Base-by-base conservation (phyloP, 2,113 vertebrate species). In the Cyprinus carpio region DNA sequence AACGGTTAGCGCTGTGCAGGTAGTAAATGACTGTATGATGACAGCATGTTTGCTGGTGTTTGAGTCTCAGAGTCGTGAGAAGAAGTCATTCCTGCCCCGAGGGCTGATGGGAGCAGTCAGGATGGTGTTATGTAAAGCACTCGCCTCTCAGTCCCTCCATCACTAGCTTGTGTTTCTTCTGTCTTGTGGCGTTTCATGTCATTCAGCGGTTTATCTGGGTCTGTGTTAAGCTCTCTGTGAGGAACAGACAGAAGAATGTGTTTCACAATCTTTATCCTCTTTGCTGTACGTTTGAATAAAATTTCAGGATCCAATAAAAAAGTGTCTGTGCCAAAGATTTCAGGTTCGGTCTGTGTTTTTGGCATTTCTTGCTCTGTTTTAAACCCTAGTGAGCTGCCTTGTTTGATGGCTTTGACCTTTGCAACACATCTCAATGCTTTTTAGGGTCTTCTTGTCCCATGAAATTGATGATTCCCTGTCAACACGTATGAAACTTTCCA, bases 141-240 rank as follows among this genome's bases (percentile, higher is more conserved):
- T 80, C 25, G 34, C 29, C 82, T 84, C 72, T 85, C 15, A 87
- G 29, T 15, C 69, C 86, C 85, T 84, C 87, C 88, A 80, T 84
- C 60, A 54, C 25, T 88, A 34, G 40, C 75, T n/a, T 67, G 75
- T 84, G 31, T 77, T 84, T 87, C 58, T 86, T 37, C 12, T 34
- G 16, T 86, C 43, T 60, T 31, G 67, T 80, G 37, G 51, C 18
- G 15, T 23, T 54, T 51, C 49, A 46, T 78, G 58, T 31, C 62
- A 34, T 37, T 69, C 31, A 37, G 31, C 34, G 29, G 29, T 29
- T 69, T 69, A 37, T 69, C 31, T 37, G 67, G 4, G 67, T 37
- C 29, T 10, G 65, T 37, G 31, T 71, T 37, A 9, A 23, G 31
- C 67, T 71, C 31, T 37, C 4, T 2, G 65, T 69, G 31, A 34